Evolutionary conservation across 2,113 vertebrate genomes (phyloP).

Genomic region (Campylomormyrus numenius): DNA sequence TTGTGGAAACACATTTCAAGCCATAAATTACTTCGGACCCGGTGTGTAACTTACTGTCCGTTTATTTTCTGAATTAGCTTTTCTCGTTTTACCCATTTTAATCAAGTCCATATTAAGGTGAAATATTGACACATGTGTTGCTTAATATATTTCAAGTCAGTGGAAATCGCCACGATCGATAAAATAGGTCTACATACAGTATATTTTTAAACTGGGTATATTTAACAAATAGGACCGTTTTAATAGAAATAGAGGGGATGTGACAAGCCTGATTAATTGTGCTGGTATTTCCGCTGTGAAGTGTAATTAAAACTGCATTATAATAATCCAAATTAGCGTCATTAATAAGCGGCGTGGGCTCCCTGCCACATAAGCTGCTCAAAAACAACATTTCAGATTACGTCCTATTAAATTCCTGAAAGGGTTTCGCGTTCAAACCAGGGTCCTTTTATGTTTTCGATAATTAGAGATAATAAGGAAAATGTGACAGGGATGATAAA

Average conservation of each 20-base stretch:
- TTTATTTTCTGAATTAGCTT: neutral
- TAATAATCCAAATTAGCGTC: neutral
- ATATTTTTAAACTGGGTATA: neutral
- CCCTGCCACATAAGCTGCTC: neutral
- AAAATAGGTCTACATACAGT: neutral
- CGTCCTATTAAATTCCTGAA: neutral
- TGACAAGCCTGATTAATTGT: neutral
- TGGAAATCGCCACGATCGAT: neutral
- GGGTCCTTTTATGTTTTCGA: neutral
- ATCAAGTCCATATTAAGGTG: neutral
- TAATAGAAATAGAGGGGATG: neutral
- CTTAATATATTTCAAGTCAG: neutral
- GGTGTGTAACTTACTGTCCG: neutral
- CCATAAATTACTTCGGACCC: neutral
- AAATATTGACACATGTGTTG: neutral
- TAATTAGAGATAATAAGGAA: neutral
- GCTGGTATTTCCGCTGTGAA: neutral
- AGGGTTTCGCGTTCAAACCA: neutral
- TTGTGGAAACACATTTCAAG: neutral
- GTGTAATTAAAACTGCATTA: neutral
- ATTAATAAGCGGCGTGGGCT: neutral
- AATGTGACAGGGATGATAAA: slow-evolving; percentile 10
- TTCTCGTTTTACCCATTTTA: neutral
- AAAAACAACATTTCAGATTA: neutral
- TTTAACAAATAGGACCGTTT: neutral